These are phyloP conservation scores for Pleuronectes platessa DNA, from an alignment of 2,113 vertebrate genomes.

Conservation along the genomic window DNA sequence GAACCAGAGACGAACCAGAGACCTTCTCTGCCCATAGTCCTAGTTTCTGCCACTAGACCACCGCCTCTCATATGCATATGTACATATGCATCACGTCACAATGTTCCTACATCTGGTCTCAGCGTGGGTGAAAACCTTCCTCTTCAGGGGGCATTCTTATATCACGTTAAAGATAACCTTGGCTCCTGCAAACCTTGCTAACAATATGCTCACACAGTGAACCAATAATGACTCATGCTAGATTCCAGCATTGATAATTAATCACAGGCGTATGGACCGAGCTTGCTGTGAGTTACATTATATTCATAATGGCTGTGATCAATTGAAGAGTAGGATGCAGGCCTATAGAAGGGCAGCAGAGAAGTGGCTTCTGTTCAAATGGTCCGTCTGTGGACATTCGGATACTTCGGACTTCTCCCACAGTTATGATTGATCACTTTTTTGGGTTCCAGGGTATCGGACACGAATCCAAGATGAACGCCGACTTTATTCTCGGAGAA, in stretches of 20 bases:
- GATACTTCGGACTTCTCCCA: not conserved
- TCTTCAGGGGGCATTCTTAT: not conserved
- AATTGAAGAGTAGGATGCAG: not conserved
- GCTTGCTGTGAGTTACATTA: conserved; percentile 51
- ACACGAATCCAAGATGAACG: not conserved
- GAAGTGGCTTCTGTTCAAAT: not conserved
- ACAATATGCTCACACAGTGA: conserved; percentile 89
- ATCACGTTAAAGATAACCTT: conserved; percentile 77
- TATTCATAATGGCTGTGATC: conserved; percentile 2
- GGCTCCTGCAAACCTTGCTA: conserved; percentile 89
- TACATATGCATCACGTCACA: not conserved
- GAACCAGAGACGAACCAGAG: no score
- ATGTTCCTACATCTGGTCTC: not conserved
- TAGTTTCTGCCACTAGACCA: no score
- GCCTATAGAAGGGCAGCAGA: not conserved
- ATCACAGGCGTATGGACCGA: conserved; percentile 68
- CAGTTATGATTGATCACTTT: not conserved
- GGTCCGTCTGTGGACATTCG: not conserved
- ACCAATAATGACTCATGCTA: conserved; percentile 81
- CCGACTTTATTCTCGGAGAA: not conserved
- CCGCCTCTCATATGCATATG: no score
- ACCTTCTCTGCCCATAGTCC: no score
- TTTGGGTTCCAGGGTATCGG: not conserved
- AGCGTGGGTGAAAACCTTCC: not conserved
- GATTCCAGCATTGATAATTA: conserved; percentile 93